Evolutionary conservation across 1,140 invertebrate species (phyloP), one percentile per base, ranked within the genome.

Genomic region (Lepidotrigona ventralis): DNA sequence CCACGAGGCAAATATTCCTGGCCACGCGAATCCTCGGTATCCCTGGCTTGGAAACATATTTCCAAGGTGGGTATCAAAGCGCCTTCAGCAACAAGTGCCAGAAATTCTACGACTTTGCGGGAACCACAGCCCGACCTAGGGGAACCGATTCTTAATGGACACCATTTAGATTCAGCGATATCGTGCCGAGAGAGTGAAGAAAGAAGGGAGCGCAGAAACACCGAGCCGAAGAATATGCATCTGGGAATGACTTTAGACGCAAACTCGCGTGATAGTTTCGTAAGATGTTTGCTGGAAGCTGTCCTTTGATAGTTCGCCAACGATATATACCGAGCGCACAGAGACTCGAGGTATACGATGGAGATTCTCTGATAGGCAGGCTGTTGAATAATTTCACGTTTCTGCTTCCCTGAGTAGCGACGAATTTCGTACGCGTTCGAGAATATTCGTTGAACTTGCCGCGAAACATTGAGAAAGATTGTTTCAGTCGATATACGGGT

Each of bases 341-440:
- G 17, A 19, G 51, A 72, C 51, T 72, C n/a, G 70, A n/a, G n/a
- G 6, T 72, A 39, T 72, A 54, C 17, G 70, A 72, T 54, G 51
- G 26, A 72, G 51, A 72, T 26, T 54, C 70, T 72, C 70, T 72
- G 70, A 72, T 72, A 72, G 70, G 39, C 51, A 8, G 51, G 5
- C 70, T 54, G 15, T 51, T 72, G 70, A 72, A 72, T 72, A 72
- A 72, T 72, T 72, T 72, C 29, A n/a, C 15, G 29, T 66, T 33
- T 46, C 68, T 46, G 33, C 39, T 46, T 70, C 70, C 70, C n/a
- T 19, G 23, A 26, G 15, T 71, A 3, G 12, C 33, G 46, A n/a
- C 39, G 21, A n/a, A 53, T 71, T 53, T 71, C 70, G 15, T 71
- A 29, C 6, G 39, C 6, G 26, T 72, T 56, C 21, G 23, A 51